These are phyloP conservation scores for Tarsius wallacei DNA, from an alignment of 2,797 vertebrate genomes.

Conservation along the genomic window DNA sequence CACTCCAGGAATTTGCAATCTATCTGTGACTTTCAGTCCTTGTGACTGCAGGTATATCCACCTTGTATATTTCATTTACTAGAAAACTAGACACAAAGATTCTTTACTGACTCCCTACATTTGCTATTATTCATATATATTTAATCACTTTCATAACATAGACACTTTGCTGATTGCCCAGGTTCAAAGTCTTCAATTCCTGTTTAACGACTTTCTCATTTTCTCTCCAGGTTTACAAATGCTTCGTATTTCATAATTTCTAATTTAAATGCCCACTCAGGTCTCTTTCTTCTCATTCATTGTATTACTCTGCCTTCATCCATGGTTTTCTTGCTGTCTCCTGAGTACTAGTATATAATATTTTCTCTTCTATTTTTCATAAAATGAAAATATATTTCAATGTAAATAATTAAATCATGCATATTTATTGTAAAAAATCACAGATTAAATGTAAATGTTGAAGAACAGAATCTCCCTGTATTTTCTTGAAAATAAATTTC, in stretches of 20 bases:
- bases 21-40: background rate
- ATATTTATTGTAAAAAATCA: background rate
- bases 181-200: constrained; percentile 14
- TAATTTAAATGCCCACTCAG: background rate
- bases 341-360: background rate
- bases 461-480: background rate
- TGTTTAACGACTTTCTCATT: background rate
- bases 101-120: background rate
- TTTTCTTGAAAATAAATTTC: constrained; percentile 25
- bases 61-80: background rate
- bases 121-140: background rate
- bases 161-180: background rate
- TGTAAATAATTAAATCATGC: background rate
- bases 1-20: background rate
- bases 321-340: background rate
- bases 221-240: constrained; percentile 10
- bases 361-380: background rate
- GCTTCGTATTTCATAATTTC: background rate
- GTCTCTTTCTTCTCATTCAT: background rate
- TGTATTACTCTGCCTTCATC: background rate
- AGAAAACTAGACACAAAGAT: background rate
- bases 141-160: background rate
- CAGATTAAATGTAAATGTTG: background rate
- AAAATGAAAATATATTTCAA: constrained; percentile 1
- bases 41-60: background rate